phyloP scores from a whole-genome alignment of 2,888 invertebrate genomes.

The Dioctria rufipes region DNA sequence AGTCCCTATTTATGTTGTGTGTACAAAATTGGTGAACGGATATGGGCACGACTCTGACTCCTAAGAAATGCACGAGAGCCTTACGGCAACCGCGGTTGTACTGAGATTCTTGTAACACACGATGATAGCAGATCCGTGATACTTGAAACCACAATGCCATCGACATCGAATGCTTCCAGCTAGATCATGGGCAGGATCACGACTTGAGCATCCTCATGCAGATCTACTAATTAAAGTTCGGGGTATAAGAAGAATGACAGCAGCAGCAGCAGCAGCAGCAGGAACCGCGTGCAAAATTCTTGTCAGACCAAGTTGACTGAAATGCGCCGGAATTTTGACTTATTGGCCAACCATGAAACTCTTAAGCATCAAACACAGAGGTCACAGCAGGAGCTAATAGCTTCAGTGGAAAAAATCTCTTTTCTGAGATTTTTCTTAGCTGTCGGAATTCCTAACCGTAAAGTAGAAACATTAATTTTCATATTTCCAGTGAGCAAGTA shows the following conservation, averaged over 20 bases:
- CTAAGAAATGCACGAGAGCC: conserved; percentile 9
- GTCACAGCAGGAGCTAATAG: conserved; percentile 36
- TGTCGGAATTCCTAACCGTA: conserved; percentile 42
- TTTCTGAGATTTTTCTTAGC: conserved; percentile 24
- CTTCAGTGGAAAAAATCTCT: conserved; percentile 4
- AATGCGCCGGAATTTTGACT: conserved; percentile 9
- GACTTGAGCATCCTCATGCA: conserved; percentile 42
- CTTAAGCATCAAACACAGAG: neutral
- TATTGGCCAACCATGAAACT: neutral
- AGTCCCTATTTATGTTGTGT: neutral
- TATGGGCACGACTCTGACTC: conserved; percentile 19
- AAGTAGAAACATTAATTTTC: conserved; percentile 46
- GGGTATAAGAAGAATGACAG: neutral
- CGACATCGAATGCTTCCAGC: neutral
- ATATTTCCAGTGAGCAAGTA: conserved; percentile 29
- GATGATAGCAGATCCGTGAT: neutral
- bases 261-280: too few relatives aligned
- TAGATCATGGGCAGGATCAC: conserved; percentile 41
- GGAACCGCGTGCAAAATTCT: conserved; percentile 32
- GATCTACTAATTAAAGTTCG: conserved; percentile 42
- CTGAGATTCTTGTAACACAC: too few relatives aligned
- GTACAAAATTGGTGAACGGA: neutral
- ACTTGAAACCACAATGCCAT: conserved; percentile 19
- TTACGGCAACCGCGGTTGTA: neutral
- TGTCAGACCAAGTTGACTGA: neutral